Evolutionary conservation across 1,140 invertebrate species (phyloP).

Genomic region (Hestina assimilis): DNA sequence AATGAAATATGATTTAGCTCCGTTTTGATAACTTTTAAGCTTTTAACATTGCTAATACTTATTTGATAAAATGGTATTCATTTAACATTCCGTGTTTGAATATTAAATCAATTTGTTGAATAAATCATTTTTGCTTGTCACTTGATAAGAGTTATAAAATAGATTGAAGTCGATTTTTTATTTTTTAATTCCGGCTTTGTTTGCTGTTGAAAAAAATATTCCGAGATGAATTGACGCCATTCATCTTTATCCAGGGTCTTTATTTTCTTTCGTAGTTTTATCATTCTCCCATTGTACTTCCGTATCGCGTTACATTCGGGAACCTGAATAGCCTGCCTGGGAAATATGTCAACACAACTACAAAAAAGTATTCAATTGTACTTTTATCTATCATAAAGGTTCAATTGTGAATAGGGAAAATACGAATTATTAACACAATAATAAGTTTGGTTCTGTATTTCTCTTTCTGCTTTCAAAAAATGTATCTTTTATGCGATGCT

Average conservation of each 20-base stretch:
- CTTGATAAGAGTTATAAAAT: too few relatives aligned
- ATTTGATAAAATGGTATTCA: too few relatives aligned
- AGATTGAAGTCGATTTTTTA: too few relatives aligned
- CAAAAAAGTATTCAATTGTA: conserved; percentile 6
- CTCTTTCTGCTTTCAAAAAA: too few relatives aligned
- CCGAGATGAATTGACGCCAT: conserved; percentile 13
- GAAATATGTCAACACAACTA: neutral
- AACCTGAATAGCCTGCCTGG: neutral
- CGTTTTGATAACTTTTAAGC: neutral
- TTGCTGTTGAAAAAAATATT: neutral
- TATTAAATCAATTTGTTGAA: too few relatives aligned
- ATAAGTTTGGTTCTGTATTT: too few relatives aligned
- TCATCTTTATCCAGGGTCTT: conserved; percentile 9
- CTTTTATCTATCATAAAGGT: conserved; percentile 7
- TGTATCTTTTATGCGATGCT: too few relatives aligned
- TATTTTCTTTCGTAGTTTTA: conserved; percentile 15
- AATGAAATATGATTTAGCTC: too few relatives aligned
- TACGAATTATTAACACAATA: too few relatives aligned
- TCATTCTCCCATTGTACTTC: conserved; percentile 12
- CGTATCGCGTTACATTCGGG: conserved; percentile 12
- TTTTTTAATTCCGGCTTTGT: neutral
- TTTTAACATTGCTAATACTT: neutral
- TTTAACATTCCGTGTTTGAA: too few relatives aligned
- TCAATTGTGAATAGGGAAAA: neutral
- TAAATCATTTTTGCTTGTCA: too few relatives aligned